Conservation (phyloP, 1,140 invertebrate genomes). For the Achatina immaculata region DNA sequence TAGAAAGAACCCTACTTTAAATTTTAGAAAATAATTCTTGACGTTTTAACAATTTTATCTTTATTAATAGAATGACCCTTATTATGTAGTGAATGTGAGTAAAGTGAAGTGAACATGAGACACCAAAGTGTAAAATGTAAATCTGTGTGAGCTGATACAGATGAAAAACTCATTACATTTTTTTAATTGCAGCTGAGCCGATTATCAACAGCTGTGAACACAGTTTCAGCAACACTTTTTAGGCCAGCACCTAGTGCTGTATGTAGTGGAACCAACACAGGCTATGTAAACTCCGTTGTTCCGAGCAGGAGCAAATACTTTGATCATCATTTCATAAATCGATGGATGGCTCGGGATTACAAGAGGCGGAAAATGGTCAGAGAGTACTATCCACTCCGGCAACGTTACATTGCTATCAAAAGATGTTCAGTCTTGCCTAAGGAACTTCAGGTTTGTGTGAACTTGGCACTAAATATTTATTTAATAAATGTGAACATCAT, state of each 20-base stretch:
- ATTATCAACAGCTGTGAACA: not conserved
- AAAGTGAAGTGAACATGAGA: no score
- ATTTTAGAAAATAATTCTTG: no score
- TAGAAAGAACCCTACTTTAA: no score
- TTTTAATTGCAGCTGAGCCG: not conserved
- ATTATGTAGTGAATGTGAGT: no score
- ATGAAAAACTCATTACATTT: no score
- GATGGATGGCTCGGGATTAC: slow-evolving; percentile 85
- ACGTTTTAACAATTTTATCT: no score
- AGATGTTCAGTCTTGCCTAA: slow-evolving; percentile 85
- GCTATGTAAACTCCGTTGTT: not conserved
- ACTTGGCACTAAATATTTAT: not conserved
- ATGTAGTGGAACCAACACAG: slow-evolving; percentile 12
- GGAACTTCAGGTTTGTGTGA: slow-evolving; percentile 75
- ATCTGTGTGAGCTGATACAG: no score
- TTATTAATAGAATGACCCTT: no score
- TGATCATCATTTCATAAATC: slow-evolving; percentile 77
- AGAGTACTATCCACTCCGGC: slow-evolving; percentile 80
- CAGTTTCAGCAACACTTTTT: not conserved
- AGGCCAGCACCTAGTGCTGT: no score
- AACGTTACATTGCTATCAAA: slow-evolving; percentile 82
- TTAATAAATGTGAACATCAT: not conserved
- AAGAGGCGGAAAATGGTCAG: slow-evolving; percentile 81
- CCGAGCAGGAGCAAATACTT: slow-evolving; percentile 18
- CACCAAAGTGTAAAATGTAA: no score